Evolutionary conservation across 2,797 vertebrate species (phyloP).

Genomic region (Pangasius mekongensis): DNA sequence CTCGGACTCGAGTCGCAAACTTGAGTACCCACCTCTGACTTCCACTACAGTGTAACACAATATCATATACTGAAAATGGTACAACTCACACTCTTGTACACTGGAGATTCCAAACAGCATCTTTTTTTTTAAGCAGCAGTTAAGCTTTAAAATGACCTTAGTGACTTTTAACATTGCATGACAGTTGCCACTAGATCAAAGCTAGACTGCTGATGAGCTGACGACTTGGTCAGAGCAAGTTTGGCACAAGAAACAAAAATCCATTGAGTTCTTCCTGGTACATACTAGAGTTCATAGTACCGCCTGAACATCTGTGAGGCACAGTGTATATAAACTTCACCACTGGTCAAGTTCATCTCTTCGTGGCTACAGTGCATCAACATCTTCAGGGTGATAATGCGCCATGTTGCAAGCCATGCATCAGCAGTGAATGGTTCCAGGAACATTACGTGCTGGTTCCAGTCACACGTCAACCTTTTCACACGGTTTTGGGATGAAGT

Average conservation of each 20-base stretch:
- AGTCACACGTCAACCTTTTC: neutral
- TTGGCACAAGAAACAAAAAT: neutral
- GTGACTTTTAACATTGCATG: no score
- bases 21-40: no score
- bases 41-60: neutral
- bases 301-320: neutral
- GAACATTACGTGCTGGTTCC: neutral
- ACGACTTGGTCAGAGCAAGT: neutral
- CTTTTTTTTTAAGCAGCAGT: neutral
- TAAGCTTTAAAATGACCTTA: neutral
- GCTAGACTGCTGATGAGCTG: neutral
- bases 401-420: neutral
- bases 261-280: neutral
- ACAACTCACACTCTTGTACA: neutral
- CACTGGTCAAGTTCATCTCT: neutral
- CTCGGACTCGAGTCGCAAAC: no score
- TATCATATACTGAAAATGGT: neutral
- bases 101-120: neutral
- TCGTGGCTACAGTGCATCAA: neutral
- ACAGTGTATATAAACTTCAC: neutral
- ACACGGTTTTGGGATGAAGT: neutral
- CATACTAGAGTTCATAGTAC: neutral
- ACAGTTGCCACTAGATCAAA: neutral
- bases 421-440: neutral
- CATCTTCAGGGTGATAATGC: neutral